phyloP scores from a whole-genome alignment of 2,888 invertebrate genomes.

The Tortricodes alternella region DNA sequence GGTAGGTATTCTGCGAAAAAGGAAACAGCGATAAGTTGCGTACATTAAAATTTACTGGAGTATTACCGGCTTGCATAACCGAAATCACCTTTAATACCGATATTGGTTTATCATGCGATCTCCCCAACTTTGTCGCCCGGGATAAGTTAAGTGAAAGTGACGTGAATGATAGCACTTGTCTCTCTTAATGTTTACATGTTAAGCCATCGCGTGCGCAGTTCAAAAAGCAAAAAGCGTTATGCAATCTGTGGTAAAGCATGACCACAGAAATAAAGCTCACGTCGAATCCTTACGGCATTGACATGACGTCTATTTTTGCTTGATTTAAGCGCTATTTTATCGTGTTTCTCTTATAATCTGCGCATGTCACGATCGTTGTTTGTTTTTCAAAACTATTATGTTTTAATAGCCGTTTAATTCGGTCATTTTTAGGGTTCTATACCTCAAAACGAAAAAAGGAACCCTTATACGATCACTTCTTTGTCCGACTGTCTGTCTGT shows the following conservation, averaged over 20 bases:
- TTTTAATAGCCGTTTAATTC: constrained; percentile 11
- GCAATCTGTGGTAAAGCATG: constrained; percentile 16
- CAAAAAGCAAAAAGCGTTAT: constrained; percentile 22
- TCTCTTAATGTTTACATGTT: constrained; percentile 25
- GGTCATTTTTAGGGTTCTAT: not conserved
- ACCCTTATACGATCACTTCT: too few relatives aligned
- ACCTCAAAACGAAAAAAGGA: too few relatives aligned
- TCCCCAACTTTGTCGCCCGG: constrained; percentile 31
- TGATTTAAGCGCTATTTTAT: too few relatives aligned
- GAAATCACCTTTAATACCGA: constrained; percentile 12
- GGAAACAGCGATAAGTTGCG: too few relatives aligned
- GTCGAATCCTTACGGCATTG: too few relatives aligned
- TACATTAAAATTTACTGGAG: too few relatives aligned
- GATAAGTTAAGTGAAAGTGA: constrained; percentile 32
- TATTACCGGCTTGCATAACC: constrained; percentile 8
- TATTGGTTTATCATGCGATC: constrained; percentile 30
- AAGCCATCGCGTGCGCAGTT: constrained; percentile 24
- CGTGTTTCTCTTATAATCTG: too few relatives aligned
- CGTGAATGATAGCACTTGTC: constrained; percentile 28
- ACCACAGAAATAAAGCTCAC: too few relatives aligned
- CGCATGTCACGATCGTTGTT: constrained; percentile 21
- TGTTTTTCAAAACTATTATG: constrained; percentile 24
- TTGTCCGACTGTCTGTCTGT: too few relatives aligned
- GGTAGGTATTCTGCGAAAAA: too few relatives aligned
- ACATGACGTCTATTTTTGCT: too few relatives aligned